A percentile compares a stretch with the other conserved stretches of the same genome.
Evolutionary conservation across 2,888 invertebrate genomes (phyloP).

Genomic region (Lithophane semibrunnea): DNA sequence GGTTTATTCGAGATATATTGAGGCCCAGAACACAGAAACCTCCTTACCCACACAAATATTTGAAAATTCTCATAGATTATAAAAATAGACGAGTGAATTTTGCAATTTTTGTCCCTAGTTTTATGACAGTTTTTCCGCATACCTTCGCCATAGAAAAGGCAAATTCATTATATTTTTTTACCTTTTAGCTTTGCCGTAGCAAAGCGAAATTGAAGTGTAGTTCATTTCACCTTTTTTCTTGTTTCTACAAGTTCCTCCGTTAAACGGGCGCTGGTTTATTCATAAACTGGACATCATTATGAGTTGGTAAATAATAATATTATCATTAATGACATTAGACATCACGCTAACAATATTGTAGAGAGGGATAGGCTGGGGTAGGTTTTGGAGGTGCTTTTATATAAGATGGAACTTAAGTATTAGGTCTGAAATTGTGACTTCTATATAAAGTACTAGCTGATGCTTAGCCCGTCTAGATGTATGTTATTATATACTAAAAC

Average conservation of each 20-base stretch:
- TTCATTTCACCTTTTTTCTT: constrained; percentile 31
- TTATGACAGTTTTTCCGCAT: constrained; percentile 23
- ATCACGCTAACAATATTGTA: neutral
- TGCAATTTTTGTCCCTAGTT: constrained; percentile 18
- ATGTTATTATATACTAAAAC: too few species aligned
- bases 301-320: constrained; percentile 2
- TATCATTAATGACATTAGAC: neutral
- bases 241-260: neutral
- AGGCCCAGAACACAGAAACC: neutral
- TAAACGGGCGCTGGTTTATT: constrained; percentile 20
- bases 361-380: neutral
- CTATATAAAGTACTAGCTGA: too few species aligned
- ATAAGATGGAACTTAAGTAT: neutral
- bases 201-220: constrained; percentile 58
- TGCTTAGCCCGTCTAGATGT: too few species aligned
- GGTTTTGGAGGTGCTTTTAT: neutral
- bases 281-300: neutral
- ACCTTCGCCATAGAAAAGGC: constrained; percentile 23
- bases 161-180: constrained; percentile 49
- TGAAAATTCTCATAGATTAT: neutral
- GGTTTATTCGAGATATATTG: neutral
- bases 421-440: too few species aligned
- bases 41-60: neutral
- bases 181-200: constrained; percentile 22
- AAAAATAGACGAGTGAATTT: constrained; percentile 15